Evolutionary conservation across 1,140 invertebrate genomes (phyloP).

Genomic region (Pectinophora gossypiella): DNA sequence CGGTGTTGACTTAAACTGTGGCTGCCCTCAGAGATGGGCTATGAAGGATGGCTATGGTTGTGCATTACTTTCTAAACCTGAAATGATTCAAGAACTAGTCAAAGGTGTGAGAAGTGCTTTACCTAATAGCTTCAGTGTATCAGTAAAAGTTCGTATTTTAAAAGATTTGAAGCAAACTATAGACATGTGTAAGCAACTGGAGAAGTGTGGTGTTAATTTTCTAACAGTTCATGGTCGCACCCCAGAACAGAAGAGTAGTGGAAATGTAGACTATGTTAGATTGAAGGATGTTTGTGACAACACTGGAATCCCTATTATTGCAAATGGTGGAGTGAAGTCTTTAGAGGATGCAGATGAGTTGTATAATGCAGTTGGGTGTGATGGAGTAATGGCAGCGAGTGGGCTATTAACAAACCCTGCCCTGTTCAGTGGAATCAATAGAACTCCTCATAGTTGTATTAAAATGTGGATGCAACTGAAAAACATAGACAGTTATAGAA

Average conservation of each 20-base stretch:
- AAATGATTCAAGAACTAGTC: constrained; percentile 89
- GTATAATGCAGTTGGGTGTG: constrained; percentile 81
- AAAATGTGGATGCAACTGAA: constrained; percentile 91
- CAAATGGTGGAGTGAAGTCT: constrained; percentile 92
- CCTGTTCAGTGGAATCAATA: constrained; percentile 83
- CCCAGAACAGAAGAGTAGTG: constrained; percentile 84
- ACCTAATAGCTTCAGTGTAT: constrained; percentile 87
- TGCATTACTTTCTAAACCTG: constrained; percentile 88
- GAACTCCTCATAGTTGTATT: constrained; percentile 87
- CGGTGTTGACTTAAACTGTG: constrained; percentile 97
- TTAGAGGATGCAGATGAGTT: constrained; percentile 83
- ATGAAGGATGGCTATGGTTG: constrained; percentile 94
- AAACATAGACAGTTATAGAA: constrained; percentile 61
- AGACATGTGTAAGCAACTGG: constrained; percentile 82
- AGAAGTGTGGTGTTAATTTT: constrained; percentile 91
- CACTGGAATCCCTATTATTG: constrained; percentile 88
- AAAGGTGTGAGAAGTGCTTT: constrained; percentile 84
- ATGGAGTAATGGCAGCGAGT: constrained; percentile 93
- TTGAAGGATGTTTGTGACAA: constrained; percentile 85
- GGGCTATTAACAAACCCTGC: constrained; percentile 94
- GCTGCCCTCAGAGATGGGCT: constrained; percentile 97
- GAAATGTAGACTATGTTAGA: constrained; percentile 84
- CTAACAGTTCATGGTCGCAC: constrained; percentile 94
- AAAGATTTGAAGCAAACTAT: constrained; percentile 70
- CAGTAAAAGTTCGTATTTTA: constrained; percentile 92